Percentiles rank a stretch among this genome's conserved stretches.
These are phyloP conservation scores for Himalopsyche japonica DNA, from an alignment of 2,888 invertebrate genomes.

Conservation along the genomic window DNA sequence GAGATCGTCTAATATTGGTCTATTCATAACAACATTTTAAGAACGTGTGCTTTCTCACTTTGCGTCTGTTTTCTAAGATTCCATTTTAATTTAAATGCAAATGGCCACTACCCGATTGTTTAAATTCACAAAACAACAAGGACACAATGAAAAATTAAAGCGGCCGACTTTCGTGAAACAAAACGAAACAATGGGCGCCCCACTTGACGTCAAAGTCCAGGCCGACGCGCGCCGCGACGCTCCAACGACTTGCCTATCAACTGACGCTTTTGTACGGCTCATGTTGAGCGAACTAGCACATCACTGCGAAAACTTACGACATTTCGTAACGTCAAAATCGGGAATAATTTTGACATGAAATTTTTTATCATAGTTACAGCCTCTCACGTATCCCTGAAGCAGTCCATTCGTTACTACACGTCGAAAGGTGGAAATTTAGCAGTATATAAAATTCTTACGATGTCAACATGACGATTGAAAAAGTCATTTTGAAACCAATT, in stretches of 20 bases:
- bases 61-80: neutral
- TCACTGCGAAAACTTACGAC: neutral
- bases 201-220: neutral
- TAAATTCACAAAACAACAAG: neutral
- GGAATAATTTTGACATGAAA: neutral
- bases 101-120: neutral
- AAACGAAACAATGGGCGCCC: neutral
- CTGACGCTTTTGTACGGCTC: neutral
- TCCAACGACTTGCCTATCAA: neutral
- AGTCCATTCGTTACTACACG: no score
- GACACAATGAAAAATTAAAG: conserved; percentile 7
- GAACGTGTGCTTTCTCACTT: neutral
- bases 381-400: no score
- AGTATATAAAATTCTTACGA: no score
- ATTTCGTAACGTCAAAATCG: neutral
- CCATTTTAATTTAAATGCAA: conserved; percentile 6
- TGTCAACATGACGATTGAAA: no score
- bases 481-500: no score
- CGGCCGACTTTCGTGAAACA: neutral
- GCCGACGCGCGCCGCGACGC: neutral
- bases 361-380: no score
- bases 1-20: neutral
- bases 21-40: neutral
- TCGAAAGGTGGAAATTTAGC: no score
- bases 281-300: neutral